A percentile compares a stretch with the other conserved stretches of the same genome.
Conservation (phyloP, 2,888 invertebrate species). For the Pediacus dermestoides region DNA sequence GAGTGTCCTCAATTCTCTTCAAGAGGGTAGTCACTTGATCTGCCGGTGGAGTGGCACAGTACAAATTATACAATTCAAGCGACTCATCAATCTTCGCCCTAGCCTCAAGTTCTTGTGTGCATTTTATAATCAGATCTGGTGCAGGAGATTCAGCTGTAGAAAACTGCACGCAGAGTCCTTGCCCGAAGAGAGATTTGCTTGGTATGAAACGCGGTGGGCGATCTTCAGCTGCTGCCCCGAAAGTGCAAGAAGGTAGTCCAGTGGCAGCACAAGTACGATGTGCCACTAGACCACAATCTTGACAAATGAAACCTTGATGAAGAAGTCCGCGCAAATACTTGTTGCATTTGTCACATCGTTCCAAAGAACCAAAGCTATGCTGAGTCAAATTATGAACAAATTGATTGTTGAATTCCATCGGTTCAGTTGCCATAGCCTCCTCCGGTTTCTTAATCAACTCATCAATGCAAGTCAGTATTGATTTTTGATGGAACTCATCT, state of each 20-base stretch:
- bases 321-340: conserved; percentile 66
- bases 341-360: conserved; percentile 70
- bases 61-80: conserved; percentile 64
- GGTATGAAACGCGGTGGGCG: conserved; percentile 40
- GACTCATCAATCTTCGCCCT: conserved; percentile 52
- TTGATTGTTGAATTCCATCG: conserved; percentile 25
- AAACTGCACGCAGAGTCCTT: conserved; percentile 62
- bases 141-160: conserved; percentile 55
- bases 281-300: conserved; percentile 69
- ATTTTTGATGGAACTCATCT: conserved; percentile 69
- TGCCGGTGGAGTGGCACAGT: conserved; percentile 59
- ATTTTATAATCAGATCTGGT: conserved; percentile 55
- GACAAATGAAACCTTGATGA: conserved; percentile 69
- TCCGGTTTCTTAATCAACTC: conserved; percentile 52
- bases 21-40: conserved; percentile 59
- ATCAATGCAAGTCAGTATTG: conserved; percentile 64
- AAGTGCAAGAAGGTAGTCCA: conserved; percentile 55
- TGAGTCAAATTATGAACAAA: conserved; percentile 54
- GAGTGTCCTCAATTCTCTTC: conserved; percentile 52
- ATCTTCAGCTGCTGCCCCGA: conserved; percentile 34
- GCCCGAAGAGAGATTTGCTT: conserved; percentile 56
- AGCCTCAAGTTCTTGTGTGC: conserved; percentile 60
- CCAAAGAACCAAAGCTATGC: conserved; percentile 64
- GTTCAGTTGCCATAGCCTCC: conserved; percentile 22
- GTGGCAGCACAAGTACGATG: conserved; percentile 68